Evolutionary conservation across 1,140 invertebrate species (phyloP).

Genomic region (Ephestia elutella): DNA sequence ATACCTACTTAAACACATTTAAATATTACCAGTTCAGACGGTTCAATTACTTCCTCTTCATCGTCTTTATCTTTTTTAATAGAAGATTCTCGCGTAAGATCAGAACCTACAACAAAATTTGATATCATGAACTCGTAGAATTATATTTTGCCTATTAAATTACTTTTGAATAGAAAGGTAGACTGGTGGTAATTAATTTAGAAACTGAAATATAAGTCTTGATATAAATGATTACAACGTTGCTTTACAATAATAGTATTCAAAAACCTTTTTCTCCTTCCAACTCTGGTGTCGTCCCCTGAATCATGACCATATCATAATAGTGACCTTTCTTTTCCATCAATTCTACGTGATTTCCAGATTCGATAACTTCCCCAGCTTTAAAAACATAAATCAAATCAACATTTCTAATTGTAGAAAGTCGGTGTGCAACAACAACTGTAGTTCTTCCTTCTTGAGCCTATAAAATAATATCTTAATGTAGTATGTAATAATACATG

Average conservation of each 20-base stretch:
- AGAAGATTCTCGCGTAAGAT: conserved; percentile 34
- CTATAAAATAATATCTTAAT: conserved; percentile 17
- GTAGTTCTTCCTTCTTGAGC: conserved; percentile 83
- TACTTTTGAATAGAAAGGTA: too few species aligned
- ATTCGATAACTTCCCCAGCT: conserved; percentile 82
- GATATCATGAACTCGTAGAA: background rate
- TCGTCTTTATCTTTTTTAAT: conserved; percentile 39
- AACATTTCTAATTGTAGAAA: conserved; percentile 87
- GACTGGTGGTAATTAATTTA: too few species aligned
- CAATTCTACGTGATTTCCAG: conserved; percentile 83
- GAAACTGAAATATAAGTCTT: too few species aligned
- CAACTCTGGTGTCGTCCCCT: conserved; percentile 34
- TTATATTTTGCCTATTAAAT: too few species aligned
- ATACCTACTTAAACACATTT: too few species aligned
- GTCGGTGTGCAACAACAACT: conserved; percentile 88
- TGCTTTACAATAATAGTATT: background rate
- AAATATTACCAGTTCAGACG: too few species aligned
- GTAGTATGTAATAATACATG: too few species aligned
- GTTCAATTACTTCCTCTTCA: conserved; percentile 37
- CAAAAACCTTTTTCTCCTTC: conserved; percentile 21
- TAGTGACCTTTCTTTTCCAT: conserved; percentile 85
- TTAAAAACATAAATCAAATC: conserved; percentile 85
- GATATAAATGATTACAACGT: background rate
- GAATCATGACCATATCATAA: conserved; percentile 81
- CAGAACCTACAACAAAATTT: background rate